A percentile compares a stretch with the other conserved stretches of the same genome.
Evolutionary conservation across 2,888 invertebrate genomes (phyloP).

Genomic region (Altica lythri): DNA sequence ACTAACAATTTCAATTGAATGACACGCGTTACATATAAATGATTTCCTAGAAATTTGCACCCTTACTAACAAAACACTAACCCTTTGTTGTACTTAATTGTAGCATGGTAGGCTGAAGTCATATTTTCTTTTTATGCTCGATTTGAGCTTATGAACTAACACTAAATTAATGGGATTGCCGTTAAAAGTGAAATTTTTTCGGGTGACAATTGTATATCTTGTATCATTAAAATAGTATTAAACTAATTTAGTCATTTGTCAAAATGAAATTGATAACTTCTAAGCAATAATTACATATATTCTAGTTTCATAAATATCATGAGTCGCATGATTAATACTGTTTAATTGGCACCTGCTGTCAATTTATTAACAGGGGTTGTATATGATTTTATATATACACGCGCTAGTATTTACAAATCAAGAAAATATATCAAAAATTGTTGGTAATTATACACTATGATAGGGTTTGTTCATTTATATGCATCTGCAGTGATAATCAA

Average conservation of each 20-base stretch:
- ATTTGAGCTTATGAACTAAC: conserved; percentile 10
- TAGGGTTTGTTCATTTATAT: conserved; percentile 12
- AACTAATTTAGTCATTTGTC: conserved; percentile 51
- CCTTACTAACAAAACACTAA: conserved; percentile 10
- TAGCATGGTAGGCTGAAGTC: background rate
- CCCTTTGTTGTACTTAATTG: conserved; percentile 18
- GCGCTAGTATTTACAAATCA: conserved; percentile 28
- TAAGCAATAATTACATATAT: conserved; percentile 29
- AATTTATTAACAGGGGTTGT: conserved; percentile 34
- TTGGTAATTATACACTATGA: conserved; percentile 12
- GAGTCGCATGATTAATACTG: conserved; percentile 41
- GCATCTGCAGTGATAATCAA: conserved; percentile 10
- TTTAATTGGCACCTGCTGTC: conserved; percentile 39
- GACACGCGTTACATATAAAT: background rate
- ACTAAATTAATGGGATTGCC: conserved; percentile 48
- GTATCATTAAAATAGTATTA: conserved; percentile 51
- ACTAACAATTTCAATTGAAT: background rate
- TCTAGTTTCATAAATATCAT: conserved; percentile 38
- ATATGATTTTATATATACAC: conserved; percentile 38
- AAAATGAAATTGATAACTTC: conserved; percentile 39
- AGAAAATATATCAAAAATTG: conserved; percentile 20
- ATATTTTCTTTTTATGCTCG: background rate
- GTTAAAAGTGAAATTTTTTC: conserved; percentile 36
- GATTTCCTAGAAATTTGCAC: conserved; percentile 4
- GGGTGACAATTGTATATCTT: conserved; percentile 26